Evolutionary conservation across 1,140 invertebrate genomes (phyloP), one percentile per base, ranked within the genome.

Genomic region (Rhyzopertha dominica): DNA sequence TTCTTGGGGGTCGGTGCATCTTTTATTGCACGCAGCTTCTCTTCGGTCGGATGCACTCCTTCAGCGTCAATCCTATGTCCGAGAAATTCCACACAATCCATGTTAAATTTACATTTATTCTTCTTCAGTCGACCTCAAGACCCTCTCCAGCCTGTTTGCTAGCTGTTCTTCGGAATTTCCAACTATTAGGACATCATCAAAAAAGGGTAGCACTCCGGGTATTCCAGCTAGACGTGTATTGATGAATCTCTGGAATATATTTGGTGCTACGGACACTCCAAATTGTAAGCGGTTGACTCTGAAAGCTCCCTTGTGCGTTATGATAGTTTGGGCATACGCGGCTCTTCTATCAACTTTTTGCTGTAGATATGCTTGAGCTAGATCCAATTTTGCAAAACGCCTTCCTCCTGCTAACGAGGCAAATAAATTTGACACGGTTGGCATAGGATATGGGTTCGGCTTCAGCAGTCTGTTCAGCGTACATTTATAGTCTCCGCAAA

Each of bases 261-360:
- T 68, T 18, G 67, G 69, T 24, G 62, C 62, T n/a, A 63, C 59
- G 18, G 61, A 58, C 5, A 74, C 60, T 2, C 74, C 71, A 56
- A 72, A 76, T 7, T 65, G 62, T 44, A 79, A 43, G 3, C 71
- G 38, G 19, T 68, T 69, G 12, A 73, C 68, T 5, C 54, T 47
- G 29, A 38, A 44, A 19, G 51, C n/a, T n/a, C 50, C 55, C 35
- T 52, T 56, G 28, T 50, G 50, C 5, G 55, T 59, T 18, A 16
- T 51, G 22, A 45, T 45, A 7, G 58, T 43, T 37, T 50, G 44
- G 14, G 54, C 43, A 25, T 47, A 29, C 36, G 43, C 35, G 4
- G 34, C 18, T 19, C 54, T 35, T 34, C 56, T 58, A 29, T 62
- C 59, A n/a, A 69, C 16, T 23, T 47, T 46, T 20, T 68, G 35